These are phyloP conservation scores for Scomber japonicus DNA, from an alignment of 2,113 vertebrate genomes.

Conservation along the genomic window DNA sequence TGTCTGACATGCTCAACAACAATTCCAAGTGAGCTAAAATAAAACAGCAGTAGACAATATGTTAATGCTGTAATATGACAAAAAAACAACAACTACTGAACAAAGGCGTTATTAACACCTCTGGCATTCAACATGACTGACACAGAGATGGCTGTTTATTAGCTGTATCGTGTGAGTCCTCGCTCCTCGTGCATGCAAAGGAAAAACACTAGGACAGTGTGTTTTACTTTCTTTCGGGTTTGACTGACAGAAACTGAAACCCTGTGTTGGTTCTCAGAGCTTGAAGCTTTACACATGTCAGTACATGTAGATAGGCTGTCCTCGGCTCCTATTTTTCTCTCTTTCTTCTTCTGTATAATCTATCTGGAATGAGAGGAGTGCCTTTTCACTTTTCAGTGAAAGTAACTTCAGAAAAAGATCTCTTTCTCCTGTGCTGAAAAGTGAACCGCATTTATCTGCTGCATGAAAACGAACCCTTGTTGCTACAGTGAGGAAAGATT, in stretches of 20 bases:
- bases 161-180: constrained; percentile 12
- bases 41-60: constrained; percentile 1
- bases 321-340: constrained; percentile 28
- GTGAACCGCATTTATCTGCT: constrained; percentile 19
- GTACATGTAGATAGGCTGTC: constrained; percentile 42
- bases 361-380: constrained; percentile 45
- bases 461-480: constrained; percentile 27
- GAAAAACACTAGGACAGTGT: constrained; percentile 1
- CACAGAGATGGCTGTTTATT: constrained; percentile 14
- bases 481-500: background rate
- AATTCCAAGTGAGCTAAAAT: background rate
- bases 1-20: background rate
- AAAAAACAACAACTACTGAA: background rate
- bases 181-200: constrained; percentile 20
- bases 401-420: constrained; percentile 17
- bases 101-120: constrained; percentile 25
- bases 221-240: constrained; percentile 24
- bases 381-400: constrained; percentile 39
- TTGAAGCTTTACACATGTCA: constrained; percentile 49
- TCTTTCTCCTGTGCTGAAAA: constrained; percentile 1
- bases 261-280: constrained; percentile 40
- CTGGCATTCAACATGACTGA: constrained; percentile 30
- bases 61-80: constrained; percentile 12
- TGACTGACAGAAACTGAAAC: constrained; percentile 41
- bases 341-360: constrained; percentile 18